Evolutionary conservation across 2,113 vertebrate species (phyloP).

Genomic region (Lynx canadensis): DNA sequence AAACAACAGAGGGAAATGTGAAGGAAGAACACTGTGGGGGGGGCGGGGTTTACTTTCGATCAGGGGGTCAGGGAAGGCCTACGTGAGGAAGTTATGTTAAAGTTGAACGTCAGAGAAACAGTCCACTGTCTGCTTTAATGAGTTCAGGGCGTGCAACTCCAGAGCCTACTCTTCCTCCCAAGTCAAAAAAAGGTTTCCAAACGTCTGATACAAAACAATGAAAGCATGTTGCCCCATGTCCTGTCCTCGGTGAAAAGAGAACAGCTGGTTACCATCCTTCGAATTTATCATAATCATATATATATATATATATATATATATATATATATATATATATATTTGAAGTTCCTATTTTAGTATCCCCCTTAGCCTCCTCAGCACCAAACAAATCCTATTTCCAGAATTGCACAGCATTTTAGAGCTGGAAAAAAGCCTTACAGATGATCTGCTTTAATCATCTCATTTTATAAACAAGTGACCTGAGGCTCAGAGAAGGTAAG

Average conservation of each 20-base stretch:
- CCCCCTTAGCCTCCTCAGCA: background rate
- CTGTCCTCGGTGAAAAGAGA: background rate
- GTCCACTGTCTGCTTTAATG: background rate
- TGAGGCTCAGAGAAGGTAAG: constrained; percentile 10
- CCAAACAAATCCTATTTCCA: constrained; percentile 32
- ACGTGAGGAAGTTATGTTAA: background rate
- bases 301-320: background rate
- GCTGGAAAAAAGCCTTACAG: background rate
- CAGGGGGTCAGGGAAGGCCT: background rate
- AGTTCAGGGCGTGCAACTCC: background rate
- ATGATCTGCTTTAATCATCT: background rate
- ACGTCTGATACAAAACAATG: constrained; percentile 3
- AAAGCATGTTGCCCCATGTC: background rate
- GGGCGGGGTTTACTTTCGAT: background rate
- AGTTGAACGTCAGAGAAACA: background rate
- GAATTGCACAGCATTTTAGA: background rate
- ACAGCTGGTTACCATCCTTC: constrained; percentile 14
- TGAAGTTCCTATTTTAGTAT: background rate
- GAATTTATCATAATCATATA: background rate
- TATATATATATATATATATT: background rate
- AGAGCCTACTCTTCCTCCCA: background rate
- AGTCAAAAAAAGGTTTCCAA: constrained; percentile 43
- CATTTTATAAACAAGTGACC: background rate
- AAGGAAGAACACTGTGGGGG: background rate
- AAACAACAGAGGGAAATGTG: background rate